Evolutionary conservation across 2,797 vertebrate genomes (phyloP), one percentile per base, ranked within the genome.

Genomic region (Psittacula derbiana): DNA sequence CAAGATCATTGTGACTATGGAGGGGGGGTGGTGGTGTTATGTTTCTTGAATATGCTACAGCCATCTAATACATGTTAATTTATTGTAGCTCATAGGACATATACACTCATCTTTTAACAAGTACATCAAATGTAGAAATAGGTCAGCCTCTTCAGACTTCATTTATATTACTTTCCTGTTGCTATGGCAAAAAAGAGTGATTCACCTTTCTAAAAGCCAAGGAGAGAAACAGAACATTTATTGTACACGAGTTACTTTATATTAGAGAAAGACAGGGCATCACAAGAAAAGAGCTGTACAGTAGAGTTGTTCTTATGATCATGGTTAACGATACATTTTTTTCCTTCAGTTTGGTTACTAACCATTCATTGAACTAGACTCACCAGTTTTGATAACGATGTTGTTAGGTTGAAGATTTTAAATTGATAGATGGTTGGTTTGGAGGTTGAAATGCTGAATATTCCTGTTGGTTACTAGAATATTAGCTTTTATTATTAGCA

Each of bases 111-210:
- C 36, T 76, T 55, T 57, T 81, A 90, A 76, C 33, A 89, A 83
- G 44, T 67, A 46, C 41, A 69, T 84, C 49, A 62, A 83, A 72
- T 55, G 52, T 61, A 66, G 78, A 78, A 95, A 89, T 93, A 80
- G 66, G 79, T 83, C 85, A 92, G 75, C 50, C 44, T 76, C 52
- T 67, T 88, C 33, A 55, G 50, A 52, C 17, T 92, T 87, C 49
- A 92, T 82, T 60, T 95, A 19, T 83, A 92, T 24, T 94, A 60
- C 36, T 88, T 80, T 30, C 16, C 19, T 36, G 87, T 91, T 91
- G 76, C 62, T 75, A 36, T 87, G 78, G 84, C 64, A 83, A 89
- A 90, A 12, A 28, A 24, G 18, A 30, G 24, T 53, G 36, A n/a
- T 74, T 94, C 88, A 92, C 38, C 75, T 84, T 81, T 87, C 80